phyloP scores from a whole-genome alignment of 2,113 vertebrate species.

The Prolemur simus region DNA sequence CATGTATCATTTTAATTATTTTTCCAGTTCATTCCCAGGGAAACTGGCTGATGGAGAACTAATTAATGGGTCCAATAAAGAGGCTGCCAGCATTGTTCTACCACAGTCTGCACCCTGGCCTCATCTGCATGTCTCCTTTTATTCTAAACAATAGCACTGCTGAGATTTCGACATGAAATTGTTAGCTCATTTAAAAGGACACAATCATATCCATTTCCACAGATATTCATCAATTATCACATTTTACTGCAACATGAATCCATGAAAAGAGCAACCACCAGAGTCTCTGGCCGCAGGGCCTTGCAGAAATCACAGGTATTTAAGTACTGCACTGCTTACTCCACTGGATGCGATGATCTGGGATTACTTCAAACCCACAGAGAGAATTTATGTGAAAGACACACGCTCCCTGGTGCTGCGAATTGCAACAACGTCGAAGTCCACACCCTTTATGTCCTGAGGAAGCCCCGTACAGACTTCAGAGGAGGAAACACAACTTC shows the following conservation, averaged over 20 bases:
- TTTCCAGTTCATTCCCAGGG: constrained; percentile 85
- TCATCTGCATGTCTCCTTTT: constrained; percentile 82
- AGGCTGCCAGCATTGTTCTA: constrained; percentile 81
- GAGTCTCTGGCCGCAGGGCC: constrained; percentile 50
- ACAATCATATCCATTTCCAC: constrained; percentile 75
- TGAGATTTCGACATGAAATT: constrained; percentile 77
- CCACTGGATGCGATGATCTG: not conserved
- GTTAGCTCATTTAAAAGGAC: constrained; percentile 82
- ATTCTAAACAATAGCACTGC: constrained; percentile 79
- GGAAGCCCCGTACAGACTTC: accelerated
- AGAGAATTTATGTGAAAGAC: accelerated
- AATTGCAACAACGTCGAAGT: accelerated
- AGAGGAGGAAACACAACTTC: not conserved
- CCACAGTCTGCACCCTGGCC: constrained; percentile 72
- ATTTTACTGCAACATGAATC: constrained; percentile 70
- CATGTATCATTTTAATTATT: constrained; percentile 89
- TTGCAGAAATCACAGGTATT: constrained; percentile 13
- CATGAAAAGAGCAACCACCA: not conserved
- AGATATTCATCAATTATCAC: constrained; percentile 79
- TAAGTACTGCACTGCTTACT: not conserved
- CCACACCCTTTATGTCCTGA: accelerated
- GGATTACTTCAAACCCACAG: not conserved
- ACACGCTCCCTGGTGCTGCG: not conserved
- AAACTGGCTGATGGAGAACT: constrained; percentile 83
- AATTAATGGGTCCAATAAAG: constrained; percentile 88